Evolutionary conservation across 2,888 invertebrate genomes (phyloP), one percentile per base, ranked within the genome.

Genomic region (Amblyjoppa fuscipennis): DNA sequence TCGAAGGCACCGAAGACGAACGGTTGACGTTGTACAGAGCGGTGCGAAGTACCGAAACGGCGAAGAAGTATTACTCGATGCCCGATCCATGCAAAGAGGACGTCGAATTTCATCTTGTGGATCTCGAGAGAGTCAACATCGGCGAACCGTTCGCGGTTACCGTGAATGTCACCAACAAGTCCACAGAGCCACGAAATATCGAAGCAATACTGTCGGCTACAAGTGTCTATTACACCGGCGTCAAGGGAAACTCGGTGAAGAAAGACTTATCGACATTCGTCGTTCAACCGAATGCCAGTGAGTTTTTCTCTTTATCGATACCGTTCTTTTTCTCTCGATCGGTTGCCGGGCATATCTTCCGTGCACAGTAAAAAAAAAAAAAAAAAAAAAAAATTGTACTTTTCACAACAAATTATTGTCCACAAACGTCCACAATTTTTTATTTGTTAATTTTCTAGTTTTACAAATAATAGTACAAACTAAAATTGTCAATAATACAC

Each of bases 211-310:
- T 98, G 45, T 95, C 96, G 4, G 96, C 96, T 0, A 96, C 95
- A 66, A 97, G 97, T 89, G 96, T 97, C 53, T 97, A 96, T 93
- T 97, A 98, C 94, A 98, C 96, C 34, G 98, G 98, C 5, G 96
- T 97, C 11, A 96, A 96, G 91, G 96, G 96, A 0, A 95, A 96
- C 25, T 91, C 95, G n/a, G 95, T 98, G 25, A 97, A 97, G 93
- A 96, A 96, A 90, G 95, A 96, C 0, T 96, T 96, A 96, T 83
- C 6, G 95, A 96, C 83, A 20, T 96, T 97, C 88, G 94, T 94
- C 53, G 94, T 97, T 2, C 95, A 95, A 83, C 96, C 97, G 7
- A 94, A 95, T 61, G 95, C 96, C 91, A 95, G 97, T 97, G 93
- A 95, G 95, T 91, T 71, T 73, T 45, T 1, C 7, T 59, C 31